Percentiles rank a stretch among this genome's conserved stretches.
Evolutionary conservation across 37 sponge, comb jelly and placozoan species (phyloP).

Genomic region (Aplysina aerophoba): DNA sequence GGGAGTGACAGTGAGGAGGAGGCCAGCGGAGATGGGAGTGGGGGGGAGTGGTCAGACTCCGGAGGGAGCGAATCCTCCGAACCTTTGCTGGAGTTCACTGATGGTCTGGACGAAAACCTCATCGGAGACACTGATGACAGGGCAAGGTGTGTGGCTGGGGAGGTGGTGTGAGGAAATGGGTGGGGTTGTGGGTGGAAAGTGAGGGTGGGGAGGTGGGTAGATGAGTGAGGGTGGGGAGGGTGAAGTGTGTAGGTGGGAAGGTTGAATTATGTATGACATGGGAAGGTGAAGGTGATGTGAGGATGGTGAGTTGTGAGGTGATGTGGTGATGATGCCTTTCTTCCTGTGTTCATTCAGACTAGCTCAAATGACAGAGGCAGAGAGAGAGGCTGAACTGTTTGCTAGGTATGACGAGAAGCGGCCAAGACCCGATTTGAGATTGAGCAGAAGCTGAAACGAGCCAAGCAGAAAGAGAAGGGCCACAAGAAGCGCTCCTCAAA

Average conservation of each 20-base stretch:
- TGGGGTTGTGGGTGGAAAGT: no score
- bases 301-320: not conserved
- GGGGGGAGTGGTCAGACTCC: not conserved
- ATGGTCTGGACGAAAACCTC: slow-evolving; percentile 92
- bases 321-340: not conserved
- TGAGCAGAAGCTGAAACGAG: slow-evolving; percentile 69
- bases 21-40: not conserved
- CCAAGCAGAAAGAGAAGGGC: slow-evolving; percentile 65
- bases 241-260: not conserved
- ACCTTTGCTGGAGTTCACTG: slow-evolving; percentile 70
- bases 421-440: slow-evolving; percentile 82
- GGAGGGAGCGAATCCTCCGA: slow-evolving; percentile 1
- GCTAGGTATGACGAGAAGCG: slow-evolving; percentile 76
- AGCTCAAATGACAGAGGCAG: slow-evolving; percentile 89
- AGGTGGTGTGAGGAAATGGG: no score
- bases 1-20: slow-evolving; percentile 31
- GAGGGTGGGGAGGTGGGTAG: not conserved
- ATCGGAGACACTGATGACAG: slow-evolving; percentile 89
- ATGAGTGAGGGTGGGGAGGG: not conserved
- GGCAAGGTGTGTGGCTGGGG: slow-evolving; percentile 26
- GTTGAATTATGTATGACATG: not conserved
- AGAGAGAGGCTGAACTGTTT: slow-evolving; percentile 92
- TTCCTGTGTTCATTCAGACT: slow-evolving; percentile 22
- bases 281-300: not conserved
- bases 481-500: slow-evolving; percentile 63